Conservation (phyloP, 2,797 vertebrate species). For the Poeciliopsis gracilis region DNA sequence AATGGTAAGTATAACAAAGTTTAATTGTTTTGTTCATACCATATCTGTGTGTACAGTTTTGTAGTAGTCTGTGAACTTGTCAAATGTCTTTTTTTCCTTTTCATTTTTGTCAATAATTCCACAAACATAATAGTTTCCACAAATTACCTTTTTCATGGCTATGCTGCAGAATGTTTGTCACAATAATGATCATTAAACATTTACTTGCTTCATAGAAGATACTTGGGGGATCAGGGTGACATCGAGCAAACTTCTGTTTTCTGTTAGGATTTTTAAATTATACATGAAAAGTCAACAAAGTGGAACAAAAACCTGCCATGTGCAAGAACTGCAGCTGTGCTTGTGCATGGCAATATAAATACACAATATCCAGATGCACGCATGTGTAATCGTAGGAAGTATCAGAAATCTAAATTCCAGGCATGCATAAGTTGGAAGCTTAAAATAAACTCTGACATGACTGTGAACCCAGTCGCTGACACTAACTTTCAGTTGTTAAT, state of each 20-base stretch:
- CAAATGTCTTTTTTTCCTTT: not conserved
- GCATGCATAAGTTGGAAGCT: not conserved
- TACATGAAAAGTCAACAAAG: not conserved
- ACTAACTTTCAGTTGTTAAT: not conserved
- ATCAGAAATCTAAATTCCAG: not conserved
- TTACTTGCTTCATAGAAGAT: not conserved
- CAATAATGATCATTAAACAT: not conserved
- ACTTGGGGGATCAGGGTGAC: not conserved
- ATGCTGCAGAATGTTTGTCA: not conserved
- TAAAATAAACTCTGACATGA: not conserved
- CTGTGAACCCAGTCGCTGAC: not conserved
- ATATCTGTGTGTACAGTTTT: not conserved
- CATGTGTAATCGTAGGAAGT: not conserved
- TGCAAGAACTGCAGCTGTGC: conserved; percentile 1
- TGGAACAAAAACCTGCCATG: not conserved
- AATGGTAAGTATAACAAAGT: not conserved
- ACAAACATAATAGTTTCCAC: not conserved
- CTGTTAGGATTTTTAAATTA: conserved; percentile 14
- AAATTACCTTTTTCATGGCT: not conserved
- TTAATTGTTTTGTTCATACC: not conserved
- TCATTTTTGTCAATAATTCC: not conserved
- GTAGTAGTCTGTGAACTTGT: not conserved
- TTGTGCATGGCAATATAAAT: not conserved
- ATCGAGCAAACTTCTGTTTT: conserved; percentile 5
- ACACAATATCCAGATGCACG: not conserved